Conservation (phyloP, 2,888 invertebrate species). For the Ophonus ardosiacus region DNA sequence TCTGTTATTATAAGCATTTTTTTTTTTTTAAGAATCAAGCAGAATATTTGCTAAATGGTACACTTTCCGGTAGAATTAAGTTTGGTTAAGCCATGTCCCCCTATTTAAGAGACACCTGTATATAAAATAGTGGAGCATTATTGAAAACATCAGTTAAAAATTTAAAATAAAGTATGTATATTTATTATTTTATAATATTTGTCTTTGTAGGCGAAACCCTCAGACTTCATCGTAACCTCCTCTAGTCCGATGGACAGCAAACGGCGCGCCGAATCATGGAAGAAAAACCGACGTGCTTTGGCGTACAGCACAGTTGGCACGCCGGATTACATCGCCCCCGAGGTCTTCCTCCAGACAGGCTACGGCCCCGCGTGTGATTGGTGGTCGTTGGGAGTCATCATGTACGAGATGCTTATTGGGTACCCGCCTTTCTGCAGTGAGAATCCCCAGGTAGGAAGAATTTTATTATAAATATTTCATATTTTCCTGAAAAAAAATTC, state of each 20-base stretch:
- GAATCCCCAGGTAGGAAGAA: constrained; percentile 86
- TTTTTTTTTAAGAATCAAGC: too few species aligned
- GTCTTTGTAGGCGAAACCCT: constrained; percentile 82
- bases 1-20: too few species aligned
- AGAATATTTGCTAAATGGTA: too few species aligned
- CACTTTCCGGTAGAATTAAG: too few species aligned
- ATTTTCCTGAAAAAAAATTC: too few species aligned
- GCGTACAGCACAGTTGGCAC: constrained; percentile 98
- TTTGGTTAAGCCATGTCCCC: too few species aligned
- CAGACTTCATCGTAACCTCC: constrained; percentile 84
- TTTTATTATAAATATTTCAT: neutral
- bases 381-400: constrained; percentile 99
- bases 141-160: too few species aligned
- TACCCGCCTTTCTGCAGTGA: constrained; percentile 99
- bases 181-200: neutral
- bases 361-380: constrained; percentile 99
- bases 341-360: constrained; percentile 98
- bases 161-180: too few species aligned
- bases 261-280: constrained; percentile 99
- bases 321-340: constrained; percentile 99
- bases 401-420: constrained; percentile 99
- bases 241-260: constrained; percentile 96
- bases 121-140: too few species aligned
- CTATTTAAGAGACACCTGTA: too few species aligned
- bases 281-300: constrained; percentile 95